A percentile compares a stretch with the other conserved stretches of the same genome.
Evolutionary conservation across 2,888 invertebrate genomes (phyloP).

Genomic region (Cantharis nigra): DNA sequence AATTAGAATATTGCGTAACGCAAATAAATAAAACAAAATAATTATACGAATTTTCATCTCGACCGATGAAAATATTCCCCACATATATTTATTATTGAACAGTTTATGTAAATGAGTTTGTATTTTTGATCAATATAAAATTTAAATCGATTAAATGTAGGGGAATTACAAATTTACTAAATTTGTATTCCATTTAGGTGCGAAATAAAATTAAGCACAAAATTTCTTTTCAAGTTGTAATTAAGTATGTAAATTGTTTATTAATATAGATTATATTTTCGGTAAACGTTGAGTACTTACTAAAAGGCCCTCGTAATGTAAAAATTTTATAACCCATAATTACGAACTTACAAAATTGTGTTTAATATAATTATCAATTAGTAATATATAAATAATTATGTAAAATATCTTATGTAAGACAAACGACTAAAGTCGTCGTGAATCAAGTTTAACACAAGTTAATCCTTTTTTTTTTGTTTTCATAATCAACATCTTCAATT

Average conservation of each 20-base stretch:
- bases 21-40: neutral
- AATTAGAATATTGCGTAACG: neutral
- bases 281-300: neutral
- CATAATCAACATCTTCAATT: neutral
- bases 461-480: neutral
- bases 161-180: neutral
- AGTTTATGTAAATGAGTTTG: neutral
- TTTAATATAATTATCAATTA: neutral
- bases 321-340: neutral
- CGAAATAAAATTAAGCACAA: neutral
- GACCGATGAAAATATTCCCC: neutral
- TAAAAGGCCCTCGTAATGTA: neutral
- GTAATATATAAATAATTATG: neutral
- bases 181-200: neutral
- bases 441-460: neutral
- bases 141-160: neutral
- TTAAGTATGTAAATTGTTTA: neutral
- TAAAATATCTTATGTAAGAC: neutral
- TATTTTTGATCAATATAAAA: neutral
- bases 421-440: neutral
- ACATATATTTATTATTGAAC: neutral
- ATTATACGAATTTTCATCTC: neutral
- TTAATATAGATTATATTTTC: neutral
- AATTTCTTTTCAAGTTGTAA: neutral
- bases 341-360: neutral